A percentile compares a stretch with the other conserved stretches of the same genome.
Conservation (phyloP, 1,140 invertebrate genomes). For the Lepidurus arcticus region DNA sequence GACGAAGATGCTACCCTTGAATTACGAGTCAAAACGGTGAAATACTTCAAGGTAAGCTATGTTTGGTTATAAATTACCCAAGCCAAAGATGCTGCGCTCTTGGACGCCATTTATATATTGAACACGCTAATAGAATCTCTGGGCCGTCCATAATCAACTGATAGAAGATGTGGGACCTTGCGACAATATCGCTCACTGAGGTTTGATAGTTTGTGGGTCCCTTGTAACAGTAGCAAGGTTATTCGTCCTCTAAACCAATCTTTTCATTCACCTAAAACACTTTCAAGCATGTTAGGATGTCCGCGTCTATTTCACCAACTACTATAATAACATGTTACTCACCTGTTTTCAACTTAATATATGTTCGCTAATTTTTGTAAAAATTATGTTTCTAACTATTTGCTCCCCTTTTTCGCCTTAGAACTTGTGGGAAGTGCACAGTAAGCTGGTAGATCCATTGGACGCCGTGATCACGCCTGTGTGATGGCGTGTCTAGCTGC, state of each 20-base stretch:
- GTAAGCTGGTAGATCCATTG: conserved; percentile 44
- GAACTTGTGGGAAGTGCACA: conserved; percentile 49
- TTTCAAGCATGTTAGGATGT: background rate
- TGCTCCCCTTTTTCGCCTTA: conserved; percentile 42
- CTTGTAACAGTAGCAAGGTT: background rate
- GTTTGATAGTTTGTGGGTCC: background rate
- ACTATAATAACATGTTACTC: background rate
- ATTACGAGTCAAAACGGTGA: conserved; percentile 95
- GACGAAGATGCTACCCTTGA: conserved; percentile 98
- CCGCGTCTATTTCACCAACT: background rate
- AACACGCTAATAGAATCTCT: conserved; percentile 53
- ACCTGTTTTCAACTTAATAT: background rate
- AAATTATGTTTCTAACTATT: conserved; percentile 31
- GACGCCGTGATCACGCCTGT: background rate
- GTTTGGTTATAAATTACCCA: too few relatives aligned
- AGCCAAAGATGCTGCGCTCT: background rate
- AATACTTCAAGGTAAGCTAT: conserved; percentile 87
- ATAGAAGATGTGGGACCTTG: conserved; percentile 50
- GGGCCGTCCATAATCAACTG: conserved; percentile 63
- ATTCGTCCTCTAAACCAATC: background rate
- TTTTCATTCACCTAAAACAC: background rate
- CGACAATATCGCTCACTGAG: background rate
- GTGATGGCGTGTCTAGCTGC: too few relatives aligned
- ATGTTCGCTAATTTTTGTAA: background rate
- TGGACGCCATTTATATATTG: background rate